These are phyloP conservation scores for Globia sparganii DNA, from an alignment of 2,888 invertebrate species.

Conservation along the genomic window DNA sequence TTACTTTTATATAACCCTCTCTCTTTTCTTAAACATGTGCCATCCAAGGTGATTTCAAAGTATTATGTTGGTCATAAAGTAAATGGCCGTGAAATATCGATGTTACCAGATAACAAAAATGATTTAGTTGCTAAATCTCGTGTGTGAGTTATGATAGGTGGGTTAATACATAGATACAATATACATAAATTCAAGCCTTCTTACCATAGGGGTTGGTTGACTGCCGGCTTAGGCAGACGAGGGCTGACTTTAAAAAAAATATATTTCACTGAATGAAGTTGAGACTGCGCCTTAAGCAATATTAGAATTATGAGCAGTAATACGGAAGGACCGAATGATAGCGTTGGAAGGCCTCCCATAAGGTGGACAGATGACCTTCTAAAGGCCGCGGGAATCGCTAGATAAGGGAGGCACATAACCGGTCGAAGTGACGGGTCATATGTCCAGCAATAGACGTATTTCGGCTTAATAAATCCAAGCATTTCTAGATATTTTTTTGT, in stretches of 20 bases:
- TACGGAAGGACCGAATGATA: not conserved
- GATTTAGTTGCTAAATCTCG: constrained; percentile 51
- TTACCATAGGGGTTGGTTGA: not conserved
- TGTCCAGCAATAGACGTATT: not conserved
- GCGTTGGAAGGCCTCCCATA: not conserved
- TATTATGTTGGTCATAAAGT: constrained; percentile 63
- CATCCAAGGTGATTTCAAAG: constrained; percentile 65
- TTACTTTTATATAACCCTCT: constrained; percentile 24
- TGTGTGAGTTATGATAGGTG: constrained; percentile 33
- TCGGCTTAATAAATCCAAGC: not conserved
- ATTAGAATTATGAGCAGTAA: not conserved
- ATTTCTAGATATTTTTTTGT: not conserved
- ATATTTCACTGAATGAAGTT: not conserved
- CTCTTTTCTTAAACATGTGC: constrained; percentile 57
- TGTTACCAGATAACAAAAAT: constrained; percentile 66
- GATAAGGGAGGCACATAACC: not conserved
- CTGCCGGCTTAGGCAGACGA: not conserved
- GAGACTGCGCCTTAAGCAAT: not conserved
- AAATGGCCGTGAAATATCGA: constrained; percentile 61
- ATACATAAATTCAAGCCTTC: not conserved
- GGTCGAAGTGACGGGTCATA: not conserved
- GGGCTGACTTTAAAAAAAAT: not conserved
- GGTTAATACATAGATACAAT: not conserved
- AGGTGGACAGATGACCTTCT: not conserved
- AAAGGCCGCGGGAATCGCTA: not conserved